These are phyloP conservation scores for Sminthurinus signatus DNA, from an alignment of 1,140 invertebrate genomes.

Conservation along the genomic window DNA sequence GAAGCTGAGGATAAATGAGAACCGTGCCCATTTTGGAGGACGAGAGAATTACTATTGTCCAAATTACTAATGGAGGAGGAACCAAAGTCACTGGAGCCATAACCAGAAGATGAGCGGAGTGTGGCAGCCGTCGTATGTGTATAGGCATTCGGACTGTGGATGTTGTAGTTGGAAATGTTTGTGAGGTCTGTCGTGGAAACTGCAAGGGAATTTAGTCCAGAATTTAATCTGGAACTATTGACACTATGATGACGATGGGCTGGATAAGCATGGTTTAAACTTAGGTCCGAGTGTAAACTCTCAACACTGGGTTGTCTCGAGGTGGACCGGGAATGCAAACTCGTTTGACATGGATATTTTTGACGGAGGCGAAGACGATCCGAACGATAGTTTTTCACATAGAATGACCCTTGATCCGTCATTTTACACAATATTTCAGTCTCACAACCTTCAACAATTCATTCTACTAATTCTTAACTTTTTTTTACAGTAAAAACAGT, in stretches of 20 bases:
- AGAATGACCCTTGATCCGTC: slow-evolving; percentile 9
- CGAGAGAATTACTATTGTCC: not conserved
- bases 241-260: not conserved
- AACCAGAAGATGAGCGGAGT: slow-evolving; percentile 23
- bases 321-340: too few relatives aligned
- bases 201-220: slow-evolving; percentile 2
- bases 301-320: not conserved
- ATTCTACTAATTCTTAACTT: not conserved
- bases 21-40: not conserved
- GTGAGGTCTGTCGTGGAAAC: slow-evolving; percentile 2
- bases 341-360: slow-evolving; percentile 14
- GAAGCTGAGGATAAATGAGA: not conserved
- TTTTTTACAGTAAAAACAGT: too few relatives aligned
- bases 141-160: not conserved
- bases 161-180: not conserved
- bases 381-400: slow-evolving; percentile 35
- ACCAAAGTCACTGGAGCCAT: slow-evolving; percentile 22
- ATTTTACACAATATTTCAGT: not conserved
- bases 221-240: not conserved
- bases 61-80: slow-evolving; percentile 6
- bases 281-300: slow-evolving; percentile 2
- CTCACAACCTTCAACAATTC: not conserved
- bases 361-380: slow-evolving; percentile 29
- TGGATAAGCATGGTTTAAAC: not conserved
- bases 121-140: not conserved